These are phyloP conservation scores for Erpobdella octoculata DNA, from an alignment of 2,888 invertebrate genomes.

Conservation along the genomic window DNA sequence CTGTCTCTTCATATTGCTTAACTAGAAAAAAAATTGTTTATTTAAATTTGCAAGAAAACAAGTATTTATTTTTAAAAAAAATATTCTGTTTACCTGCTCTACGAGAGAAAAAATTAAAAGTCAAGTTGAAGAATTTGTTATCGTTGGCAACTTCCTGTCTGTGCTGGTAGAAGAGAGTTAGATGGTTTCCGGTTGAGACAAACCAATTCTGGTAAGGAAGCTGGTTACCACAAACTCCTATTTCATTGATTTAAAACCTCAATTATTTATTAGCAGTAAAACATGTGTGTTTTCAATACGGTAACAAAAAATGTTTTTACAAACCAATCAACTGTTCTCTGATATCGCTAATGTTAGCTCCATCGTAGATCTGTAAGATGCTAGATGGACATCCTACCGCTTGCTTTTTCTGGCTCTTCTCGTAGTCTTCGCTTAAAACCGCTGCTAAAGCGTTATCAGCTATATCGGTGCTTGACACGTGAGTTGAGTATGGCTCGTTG, in stretches of 20 bases:
- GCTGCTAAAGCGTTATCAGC: neutral
- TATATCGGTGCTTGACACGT: neutral
- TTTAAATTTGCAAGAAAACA: no score
- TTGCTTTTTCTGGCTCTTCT: neutral
- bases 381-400: neutral
- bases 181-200: neutral
- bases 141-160: slow-evolving; percentile 9
- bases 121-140: slow-evolving; percentile 23
- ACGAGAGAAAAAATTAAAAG: slow-evolving; percentile 15
- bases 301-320: no score
- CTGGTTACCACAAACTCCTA: slow-evolving; percentile 17
- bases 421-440: neutral
- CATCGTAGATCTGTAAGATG: slow-evolving; percentile 24
- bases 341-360: neutral
- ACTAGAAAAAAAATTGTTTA: no score
- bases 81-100: slow-evolving; percentile 14
- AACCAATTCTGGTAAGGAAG: slow-evolving; percentile 18
- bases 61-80: no score
- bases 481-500: neutral
- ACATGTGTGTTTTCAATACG: neutral
- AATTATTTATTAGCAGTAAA: neutral
- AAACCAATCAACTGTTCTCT: slow-evolving; percentile 15
- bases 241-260: neutral
- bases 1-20: no score
- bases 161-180: slow-evolving; percentile 22